Percentiles rank a stretch among this genome's conserved stretches.
phyloP scores from a whole-genome alignment of 2,113 vertebrate genomes.

The Oreochromis tanganicae region DNA sequence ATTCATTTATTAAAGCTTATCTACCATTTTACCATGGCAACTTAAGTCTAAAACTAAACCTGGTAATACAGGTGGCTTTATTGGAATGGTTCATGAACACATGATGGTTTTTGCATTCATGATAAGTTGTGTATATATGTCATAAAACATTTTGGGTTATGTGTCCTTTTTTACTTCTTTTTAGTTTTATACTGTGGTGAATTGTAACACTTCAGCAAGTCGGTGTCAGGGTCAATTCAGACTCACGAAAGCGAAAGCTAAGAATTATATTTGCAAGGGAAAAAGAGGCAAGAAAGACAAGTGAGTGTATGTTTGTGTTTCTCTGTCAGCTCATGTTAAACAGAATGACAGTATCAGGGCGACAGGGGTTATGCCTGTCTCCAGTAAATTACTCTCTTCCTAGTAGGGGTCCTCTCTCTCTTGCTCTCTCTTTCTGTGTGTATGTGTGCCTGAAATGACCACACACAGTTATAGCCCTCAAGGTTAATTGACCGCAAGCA shows the following conservation, averaged over 20 bases:
- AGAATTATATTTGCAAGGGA: neutral
- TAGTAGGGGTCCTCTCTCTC: neutral
- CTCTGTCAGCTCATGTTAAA: slow-evolving; percentile 38
- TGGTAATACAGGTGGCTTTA: neutral
- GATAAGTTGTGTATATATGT: neutral
- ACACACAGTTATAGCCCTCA: slow-evolving; percentile 42
- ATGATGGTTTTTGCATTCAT: neutral
- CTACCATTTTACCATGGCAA: neutral
- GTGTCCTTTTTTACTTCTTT: neutral
- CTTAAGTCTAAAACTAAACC: neutral
- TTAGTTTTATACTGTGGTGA: neutral
- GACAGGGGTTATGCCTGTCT: slow-evolving; percentile 14
- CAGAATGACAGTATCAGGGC: slow-evolving; percentile 20
- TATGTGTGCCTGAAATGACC: neutral
- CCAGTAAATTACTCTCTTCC: slow-evolving; percentile 50
- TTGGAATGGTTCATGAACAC: neutral
- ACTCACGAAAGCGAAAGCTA: neutral
- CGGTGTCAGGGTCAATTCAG: neutral
- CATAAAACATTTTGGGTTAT: neutral
- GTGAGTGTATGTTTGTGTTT: slow-evolving; percentile 10
- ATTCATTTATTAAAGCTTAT: neutral
- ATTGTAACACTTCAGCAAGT: neutral
- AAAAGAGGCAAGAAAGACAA: neutral
- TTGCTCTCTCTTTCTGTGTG: neutral
- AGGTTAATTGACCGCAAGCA: slow-evolving; percentile 62